Base-by-base conservation (phyloP, 2,797 vertebrate species). In the Anguilla obscura region DNA sequence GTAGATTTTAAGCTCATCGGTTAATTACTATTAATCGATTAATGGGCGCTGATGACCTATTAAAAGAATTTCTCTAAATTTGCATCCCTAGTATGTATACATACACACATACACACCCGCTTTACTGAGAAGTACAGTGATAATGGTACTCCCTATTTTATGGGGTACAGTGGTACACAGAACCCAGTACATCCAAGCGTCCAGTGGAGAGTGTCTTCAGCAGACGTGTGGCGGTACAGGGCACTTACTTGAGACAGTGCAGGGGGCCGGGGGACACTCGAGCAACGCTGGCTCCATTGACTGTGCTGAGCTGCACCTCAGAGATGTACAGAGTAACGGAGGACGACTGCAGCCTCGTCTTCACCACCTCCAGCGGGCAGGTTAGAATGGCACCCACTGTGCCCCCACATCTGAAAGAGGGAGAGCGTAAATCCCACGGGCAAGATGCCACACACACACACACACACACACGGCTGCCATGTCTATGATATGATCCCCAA, bases 281-380 rank as follows among this genome's bases (percentile, higher is more conserved):
- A 80, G 97, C 96, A 48, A 99, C 95, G 0, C 96, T 96, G 92
- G 98, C 95, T 91, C 98, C 98, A 54, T 97, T 97, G 91, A 99
- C 95, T 27, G 98, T 97, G 93, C 94, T 98, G 89, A 99, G 96
- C 92, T 99, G 98, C 90, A 99, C 98, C 95, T 98, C 97, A 96
- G 98, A 98, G 92, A 99, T 95, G 86, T 98, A 99, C 1, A 99
- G 93, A 0, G 97, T 98, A 92, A 99, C 94, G 50, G 98, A 97
- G 6, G 99, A 99, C 1, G 99, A 99, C 94, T 99, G 99, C 89
- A 99, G 92, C 30, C 99, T 96, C 69, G 99, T 99, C 94, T 99
- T 99, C 87, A 99, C 98, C 94, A 99, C 99, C 95, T 99, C 99
- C 92, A 99, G 95, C 27, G 99, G 99, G 96, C 99, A 99, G 90